Conservation (phyloP, 1,140 invertebrate genomes). For the Theocolax elegans region DNA sequence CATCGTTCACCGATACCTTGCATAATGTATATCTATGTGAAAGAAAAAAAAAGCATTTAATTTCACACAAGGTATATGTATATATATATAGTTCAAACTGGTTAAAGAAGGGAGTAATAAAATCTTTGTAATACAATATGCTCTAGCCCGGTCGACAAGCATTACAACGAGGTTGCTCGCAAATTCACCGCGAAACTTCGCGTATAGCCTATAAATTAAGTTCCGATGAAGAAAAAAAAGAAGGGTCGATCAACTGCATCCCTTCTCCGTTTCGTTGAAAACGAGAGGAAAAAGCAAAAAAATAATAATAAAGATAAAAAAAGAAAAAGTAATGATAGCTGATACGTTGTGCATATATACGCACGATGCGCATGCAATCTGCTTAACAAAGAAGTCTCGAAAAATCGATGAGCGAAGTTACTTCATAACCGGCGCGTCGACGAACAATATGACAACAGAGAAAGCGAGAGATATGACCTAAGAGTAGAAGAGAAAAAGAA, state of each 20-base stretch:
- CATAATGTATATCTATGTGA: too few species aligned
- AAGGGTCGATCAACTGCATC: background rate
- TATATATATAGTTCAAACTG: too few species aligned
- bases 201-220: conserved; percentile 29
- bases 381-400: conserved; percentile 24
- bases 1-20: too few species aligned
- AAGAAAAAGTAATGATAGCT: background rate
- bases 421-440: conserved; percentile 16
- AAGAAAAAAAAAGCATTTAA: too few species aligned
- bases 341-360: conserved; percentile 1
- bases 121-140: background rate
- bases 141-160: too few species aligned
- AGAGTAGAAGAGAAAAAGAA: background rate
- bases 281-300: background rate
- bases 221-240: conserved; percentile 27
- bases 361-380: conserved; percentile 14
- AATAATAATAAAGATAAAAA: background rate
- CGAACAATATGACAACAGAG: conserved; percentile 25
- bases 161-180: background rate
- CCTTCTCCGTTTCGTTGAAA: background rate
- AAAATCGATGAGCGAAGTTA: conserved; percentile 30
- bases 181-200: conserved; percentile 20
- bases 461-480: background rate
- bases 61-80: too few species aligned
- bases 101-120: background rate